Conservation (phyloP, 2,113 vertebrate genomes). For the Pseudorasbora parva region DNA sequence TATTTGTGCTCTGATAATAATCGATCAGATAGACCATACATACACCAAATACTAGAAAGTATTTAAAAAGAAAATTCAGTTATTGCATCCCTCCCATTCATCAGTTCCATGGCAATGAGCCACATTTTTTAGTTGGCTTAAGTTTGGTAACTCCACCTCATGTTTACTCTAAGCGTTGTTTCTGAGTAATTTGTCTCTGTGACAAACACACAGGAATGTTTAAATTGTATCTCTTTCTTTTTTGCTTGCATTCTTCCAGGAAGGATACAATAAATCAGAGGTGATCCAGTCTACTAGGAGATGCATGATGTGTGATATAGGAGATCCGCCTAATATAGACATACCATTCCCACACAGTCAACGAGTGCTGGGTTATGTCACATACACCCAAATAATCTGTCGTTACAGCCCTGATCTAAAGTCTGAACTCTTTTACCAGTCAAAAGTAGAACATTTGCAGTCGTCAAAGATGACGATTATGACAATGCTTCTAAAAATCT, state of each 20-base stretch:
- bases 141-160: neutral
- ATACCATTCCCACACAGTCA: conserved; percentile 31
- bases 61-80: neutral
- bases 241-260: neutral
- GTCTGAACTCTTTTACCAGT: neutral
- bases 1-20: neutral
- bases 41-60: neutral
- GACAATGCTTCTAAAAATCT: neutral
- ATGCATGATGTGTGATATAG: conserved; percentile 8
- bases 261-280: conserved; percentile 35
- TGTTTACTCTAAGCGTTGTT: neutral
- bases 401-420: neutral
- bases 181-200: neutral
- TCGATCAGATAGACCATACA: neutral
- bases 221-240: neutral
- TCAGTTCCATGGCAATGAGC: neutral
- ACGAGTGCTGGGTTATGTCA: conserved; percentile 15
- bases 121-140: neutral
- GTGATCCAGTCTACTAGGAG: neutral
- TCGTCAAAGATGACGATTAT: neutral
- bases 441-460: neutral
- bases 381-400: neutral
- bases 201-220: neutral
- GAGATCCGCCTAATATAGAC: neutral
- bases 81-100: neutral